A percentile compares a stretch with the other conserved stretches of the same genome.
phyloP scores from a whole-genome alignment of 2,888 invertebrate species.

The Eueremaeus valkanovi region DNA sequence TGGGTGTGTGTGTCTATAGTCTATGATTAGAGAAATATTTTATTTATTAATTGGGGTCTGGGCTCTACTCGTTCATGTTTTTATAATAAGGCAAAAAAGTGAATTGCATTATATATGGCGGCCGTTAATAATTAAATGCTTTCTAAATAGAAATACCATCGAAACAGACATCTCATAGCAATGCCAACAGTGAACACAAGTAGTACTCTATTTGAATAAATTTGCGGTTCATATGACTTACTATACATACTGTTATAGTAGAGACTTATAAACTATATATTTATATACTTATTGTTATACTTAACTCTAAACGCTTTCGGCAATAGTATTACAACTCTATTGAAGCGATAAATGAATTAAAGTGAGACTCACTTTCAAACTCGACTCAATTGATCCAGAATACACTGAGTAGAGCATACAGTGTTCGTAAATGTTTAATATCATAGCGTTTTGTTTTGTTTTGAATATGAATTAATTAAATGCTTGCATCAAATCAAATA shows the following conservation, averaged over 20 bases:
- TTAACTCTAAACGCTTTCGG: background rate
- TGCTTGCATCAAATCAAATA: constrained; percentile 26
- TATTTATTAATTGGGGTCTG: constrained; percentile 32
- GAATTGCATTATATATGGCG: constrained; percentile 23
- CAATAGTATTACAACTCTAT: background rate
- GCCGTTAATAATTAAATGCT: constrained; percentile 21
- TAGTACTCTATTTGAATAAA: constrained; percentile 19
- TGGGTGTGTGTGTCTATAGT: constrained; percentile 11
- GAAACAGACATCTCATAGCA: background rate
- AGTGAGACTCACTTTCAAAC: background rate
- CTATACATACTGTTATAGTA: background rate
- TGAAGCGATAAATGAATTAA: background rate
- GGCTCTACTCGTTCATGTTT: constrained; percentile 30
- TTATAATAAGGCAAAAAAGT: constrained; percentile 30
- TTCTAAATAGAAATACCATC: constrained; percentile 13
- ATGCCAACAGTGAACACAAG: constrained; percentile 7
- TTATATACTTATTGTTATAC: background rate
- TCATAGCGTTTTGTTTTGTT: background rate
- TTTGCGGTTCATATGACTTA: background rate
- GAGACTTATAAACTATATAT: background rate
- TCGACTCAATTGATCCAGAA: background rate
- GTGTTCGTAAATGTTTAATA: background rate
- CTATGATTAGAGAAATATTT: constrained; percentile 36
- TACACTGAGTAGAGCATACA: too few species aligned
- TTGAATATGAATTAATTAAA: constrained; percentile 27